These are phyloP conservation scores for Sepioteuthis lessoniana DNA, from an alignment of 2,888 invertebrate genomes.

Conservation along the genomic window DNA sequence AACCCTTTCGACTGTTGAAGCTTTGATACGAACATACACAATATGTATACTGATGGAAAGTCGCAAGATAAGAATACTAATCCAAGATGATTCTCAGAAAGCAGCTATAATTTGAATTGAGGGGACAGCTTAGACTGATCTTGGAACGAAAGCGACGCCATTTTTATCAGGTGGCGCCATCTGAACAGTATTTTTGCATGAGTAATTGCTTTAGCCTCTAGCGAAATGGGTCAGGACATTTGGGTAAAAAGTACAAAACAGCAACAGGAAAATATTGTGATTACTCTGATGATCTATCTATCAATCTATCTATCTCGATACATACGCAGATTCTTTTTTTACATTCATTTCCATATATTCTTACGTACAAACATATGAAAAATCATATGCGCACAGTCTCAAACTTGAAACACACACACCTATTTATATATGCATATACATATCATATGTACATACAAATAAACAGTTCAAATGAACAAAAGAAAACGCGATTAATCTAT, in stretches of 20 bases:
- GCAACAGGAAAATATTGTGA: background rate
- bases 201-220: constrained; percentile 2
- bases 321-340: no score
- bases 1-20: no score
- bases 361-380: no score
- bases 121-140: background rate
- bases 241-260: background rate
- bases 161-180: background rate
- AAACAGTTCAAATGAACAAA: no score
- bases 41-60: background rate
- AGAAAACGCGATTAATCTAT: no score
- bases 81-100: background rate
- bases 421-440: no score
- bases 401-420: no score
- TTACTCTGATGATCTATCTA: background rate
- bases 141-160: background rate
- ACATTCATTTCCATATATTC: no score
- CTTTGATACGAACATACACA: background rate
- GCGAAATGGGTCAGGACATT: background rate
- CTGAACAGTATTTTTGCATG: background rate
- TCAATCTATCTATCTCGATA: no score
- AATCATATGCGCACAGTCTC: no score
- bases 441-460: no score
- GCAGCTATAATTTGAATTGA: background rate
- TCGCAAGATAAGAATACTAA: background rate